Evolutionary conservation across 2,888 invertebrate genomes (phyloP).

Genomic region (Xanthia icteritia): DNA sequence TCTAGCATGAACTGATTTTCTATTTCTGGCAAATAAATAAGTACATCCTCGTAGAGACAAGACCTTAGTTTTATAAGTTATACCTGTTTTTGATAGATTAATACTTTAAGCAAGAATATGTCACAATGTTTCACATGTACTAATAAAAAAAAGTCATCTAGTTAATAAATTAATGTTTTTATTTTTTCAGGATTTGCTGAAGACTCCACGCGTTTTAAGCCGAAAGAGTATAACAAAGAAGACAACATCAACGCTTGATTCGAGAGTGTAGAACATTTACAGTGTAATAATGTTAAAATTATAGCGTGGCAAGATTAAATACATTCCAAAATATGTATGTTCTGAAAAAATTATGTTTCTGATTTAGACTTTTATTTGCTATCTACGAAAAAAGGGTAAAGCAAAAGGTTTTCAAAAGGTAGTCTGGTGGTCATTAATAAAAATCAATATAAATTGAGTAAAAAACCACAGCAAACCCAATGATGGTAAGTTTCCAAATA

Average conservation of each 20-base stretch:
- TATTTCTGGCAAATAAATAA: background rate
- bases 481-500: background rate
- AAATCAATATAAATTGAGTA: too few species aligned
- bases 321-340: conserved; percentile 11
- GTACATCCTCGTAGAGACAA: background rate
- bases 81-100: background rate
- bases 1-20: background rate
- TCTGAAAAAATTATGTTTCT: conserved; percentile 20
- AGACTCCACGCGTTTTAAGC: conserved; percentile 64
- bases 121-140: background rate
- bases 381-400: background rate
- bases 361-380: background rate
- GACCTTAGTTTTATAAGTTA: background rate
- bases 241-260: conserved; percentile 26
- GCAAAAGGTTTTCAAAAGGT: too few species aligned
- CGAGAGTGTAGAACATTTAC: conserved; percentile 30
- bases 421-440: background rate
- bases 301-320: background rate
- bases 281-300: background rate
- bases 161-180: background rate
- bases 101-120: background rate
- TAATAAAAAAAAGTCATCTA: fast-evolving
- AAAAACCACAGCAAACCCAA: background rate
- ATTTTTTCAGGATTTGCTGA: conserved; percentile 74
- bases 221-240: conserved; percentile 41